phyloP scores from a whole-genome alignment of 2,888 invertebrate genomes.

The Cheilosia vulpina region DNA sequence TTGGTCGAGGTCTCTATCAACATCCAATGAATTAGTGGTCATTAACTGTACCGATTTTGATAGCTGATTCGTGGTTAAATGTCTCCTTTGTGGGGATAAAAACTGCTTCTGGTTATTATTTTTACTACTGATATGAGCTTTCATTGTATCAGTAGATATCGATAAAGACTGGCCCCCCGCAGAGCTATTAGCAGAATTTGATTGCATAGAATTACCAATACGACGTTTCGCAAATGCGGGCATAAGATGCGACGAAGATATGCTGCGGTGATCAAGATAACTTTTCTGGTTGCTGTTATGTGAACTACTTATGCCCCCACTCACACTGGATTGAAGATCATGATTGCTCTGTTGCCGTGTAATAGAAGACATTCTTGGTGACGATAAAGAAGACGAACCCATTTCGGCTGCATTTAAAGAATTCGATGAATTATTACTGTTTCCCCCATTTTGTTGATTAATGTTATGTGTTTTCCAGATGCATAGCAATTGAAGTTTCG shows the following conservation, averaged over 20 bases:
- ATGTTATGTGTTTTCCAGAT: conserved; percentile 85
- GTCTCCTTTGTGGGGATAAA: conserved; percentile 61
- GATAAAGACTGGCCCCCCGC: conserved; percentile 26
- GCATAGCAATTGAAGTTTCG: conserved; percentile 80
- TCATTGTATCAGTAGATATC: conserved; percentile 34
- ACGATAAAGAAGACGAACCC: conserved; percentile 39
- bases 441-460: conserved; percentile 80
- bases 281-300: conserved; percentile 76
- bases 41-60: conserved; percentile 33
- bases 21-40: conserved; percentile 38
- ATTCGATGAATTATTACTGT: conserved; percentile 24
- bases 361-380: conserved; percentile 44
- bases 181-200: conserved; percentile 20
- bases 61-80: conserved; percentile 8
- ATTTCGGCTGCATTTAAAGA: conserved; percentile 28
- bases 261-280: conserved; percentile 81
- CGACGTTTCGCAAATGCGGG: conserved; percentile 82
- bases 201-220: conserved; percentile 72
- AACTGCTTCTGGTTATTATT: conserved; percentile 84
- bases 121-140: conserved; percentile 83
- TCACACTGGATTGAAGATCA: conserved; percentile 26
- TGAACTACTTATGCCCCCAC: conserved; percentile 71
- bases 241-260: conserved; percentile 83
- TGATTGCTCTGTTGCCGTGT: conserved; percentile 37
- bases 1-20: conserved; percentile 64